Evolutionary conservation across 2,113 vertebrate genomes (phyloP).

Genomic region (Tonatia bakeri): DNA sequence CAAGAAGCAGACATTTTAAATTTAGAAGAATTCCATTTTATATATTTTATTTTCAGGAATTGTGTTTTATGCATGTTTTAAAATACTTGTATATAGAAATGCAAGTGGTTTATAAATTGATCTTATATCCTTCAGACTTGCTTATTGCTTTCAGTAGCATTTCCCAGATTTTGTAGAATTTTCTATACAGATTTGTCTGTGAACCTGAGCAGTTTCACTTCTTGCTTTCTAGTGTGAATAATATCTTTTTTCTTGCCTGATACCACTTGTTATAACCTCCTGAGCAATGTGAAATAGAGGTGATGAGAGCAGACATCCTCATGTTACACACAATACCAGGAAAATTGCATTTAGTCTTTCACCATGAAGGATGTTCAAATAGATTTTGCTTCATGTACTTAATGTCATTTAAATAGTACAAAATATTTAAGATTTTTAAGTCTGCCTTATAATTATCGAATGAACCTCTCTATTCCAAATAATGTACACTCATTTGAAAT

Average conservation of each 20-base stretch:
- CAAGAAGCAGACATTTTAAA: background rate
- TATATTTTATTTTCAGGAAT: background rate
- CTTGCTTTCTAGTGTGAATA: background rate
- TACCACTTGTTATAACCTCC: background rate
- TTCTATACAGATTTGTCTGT: background rate
- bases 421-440: background rate
- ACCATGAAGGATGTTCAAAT: background rate
- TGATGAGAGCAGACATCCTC: background rate
- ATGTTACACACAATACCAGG: background rate
- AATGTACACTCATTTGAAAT: background rate
- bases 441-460: background rate
- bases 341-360: background rate
- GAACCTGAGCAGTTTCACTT: background rate
- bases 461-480: background rate
- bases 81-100: background rate
- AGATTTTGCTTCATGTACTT: background rate
- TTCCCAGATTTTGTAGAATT: background rate
- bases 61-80: background rate
- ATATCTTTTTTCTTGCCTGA: background rate
- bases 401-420: background rate
- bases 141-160: background rate
- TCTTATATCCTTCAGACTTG: background rate
- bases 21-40: background rate
- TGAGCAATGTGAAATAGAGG: background rate
- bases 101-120: background rate